A percentile compares a stretch with the other conserved stretches of the same genome.
These are phyloP conservation scores for Crotalus helleri DNA, from an alignment of 2,113 vertebrate genomes.

Conservation along the genomic window DNA sequence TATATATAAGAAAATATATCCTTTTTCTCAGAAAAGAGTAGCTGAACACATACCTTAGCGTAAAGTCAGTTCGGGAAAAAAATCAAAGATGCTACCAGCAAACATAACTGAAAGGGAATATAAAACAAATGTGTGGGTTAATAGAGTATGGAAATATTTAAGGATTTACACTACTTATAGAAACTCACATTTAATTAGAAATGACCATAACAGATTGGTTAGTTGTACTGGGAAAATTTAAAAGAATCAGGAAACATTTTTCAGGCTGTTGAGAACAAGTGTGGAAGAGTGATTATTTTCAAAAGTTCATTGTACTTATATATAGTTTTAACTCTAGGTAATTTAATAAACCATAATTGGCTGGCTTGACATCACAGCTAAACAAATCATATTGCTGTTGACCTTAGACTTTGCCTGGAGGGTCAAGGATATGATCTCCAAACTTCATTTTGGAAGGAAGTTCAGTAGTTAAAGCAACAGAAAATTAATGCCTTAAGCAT, in stretches of 20 bases:
- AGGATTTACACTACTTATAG: not conserved
- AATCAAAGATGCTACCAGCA: not conserved
- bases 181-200: not conserved
- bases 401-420: not conserved
- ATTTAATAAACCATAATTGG: not conserved
- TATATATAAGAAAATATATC: not conserved
- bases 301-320: not conserved
- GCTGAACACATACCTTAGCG: not conserved
- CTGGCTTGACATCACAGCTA: not conserved
- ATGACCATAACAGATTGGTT: not conserved
- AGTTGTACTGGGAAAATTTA: not conserved
- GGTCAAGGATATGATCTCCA: not conserved
- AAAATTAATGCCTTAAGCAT: not conserved
- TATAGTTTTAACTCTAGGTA: not conserved
- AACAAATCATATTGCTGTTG: not conserved
- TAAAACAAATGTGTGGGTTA: not conserved
- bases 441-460: not conserved
- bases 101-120: not conserved
- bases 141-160: not conserved
- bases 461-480: not conserved
- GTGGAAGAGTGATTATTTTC: not conserved
- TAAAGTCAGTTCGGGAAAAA: not conserved
- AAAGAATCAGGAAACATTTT: not conserved
- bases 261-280: not conserved
- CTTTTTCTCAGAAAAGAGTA: not conserved